Conservation (phyloP, 2,797 vertebrate genomes). For the Danio aesculapii region DNA sequence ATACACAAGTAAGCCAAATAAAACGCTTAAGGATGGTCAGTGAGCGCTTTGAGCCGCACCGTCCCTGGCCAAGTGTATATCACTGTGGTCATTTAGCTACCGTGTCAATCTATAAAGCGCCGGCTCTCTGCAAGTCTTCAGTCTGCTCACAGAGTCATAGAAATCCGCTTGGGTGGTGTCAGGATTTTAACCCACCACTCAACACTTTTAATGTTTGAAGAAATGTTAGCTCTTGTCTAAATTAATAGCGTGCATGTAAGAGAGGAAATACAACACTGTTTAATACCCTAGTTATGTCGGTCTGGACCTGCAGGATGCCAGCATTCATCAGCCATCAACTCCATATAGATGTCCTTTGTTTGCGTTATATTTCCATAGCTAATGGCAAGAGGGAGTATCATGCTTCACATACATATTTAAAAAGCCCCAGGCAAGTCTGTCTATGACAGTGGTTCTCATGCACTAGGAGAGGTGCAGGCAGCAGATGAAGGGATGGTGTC, state of each 20-base stretch:
- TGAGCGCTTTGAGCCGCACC: slow-evolving; percentile 46
- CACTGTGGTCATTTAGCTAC: slow-evolving; percentile 55
- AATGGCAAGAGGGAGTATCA: slow-evolving; percentile 43
- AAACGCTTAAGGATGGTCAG: slow-evolving; percentile 55
- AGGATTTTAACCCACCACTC: slow-evolving; percentile 41
- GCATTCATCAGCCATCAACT: slow-evolving; percentile 25
- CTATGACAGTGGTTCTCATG: slow-evolving; percentile 44
- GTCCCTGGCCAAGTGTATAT: slow-evolving; percentile 52
- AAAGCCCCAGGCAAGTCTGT: slow-evolving; percentile 34
- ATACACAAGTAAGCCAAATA: slow-evolving; percentile 58
- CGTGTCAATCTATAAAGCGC: not conserved
- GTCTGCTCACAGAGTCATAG: slow-evolving; percentile 1
- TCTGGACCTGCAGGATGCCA: slow-evolving; percentile 37
- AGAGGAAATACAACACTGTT: slow-evolving; percentile 11
- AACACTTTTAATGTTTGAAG: slow-evolving; percentile 36
- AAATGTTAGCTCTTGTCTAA: slow-evolving; percentile 48
- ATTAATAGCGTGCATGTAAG: not conserved
- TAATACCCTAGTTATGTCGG: not conserved
- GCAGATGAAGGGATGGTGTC: slow-evolving; percentile 38
- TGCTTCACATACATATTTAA: slow-evolving; percentile 44
- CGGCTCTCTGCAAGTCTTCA: slow-evolving; percentile 22
- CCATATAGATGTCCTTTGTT: slow-evolving; percentile 31
- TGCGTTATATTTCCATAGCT: slow-evolving; percentile 43
- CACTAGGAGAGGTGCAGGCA: slow-evolving; percentile 32
- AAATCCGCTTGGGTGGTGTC: slow-evolving; percentile 32